Evolutionary conservation across 2,113 vertebrate genomes (phyloP), one percentile per base, ranked within the genome.

Genomic region (Podilymbus podiceps): DNA sequence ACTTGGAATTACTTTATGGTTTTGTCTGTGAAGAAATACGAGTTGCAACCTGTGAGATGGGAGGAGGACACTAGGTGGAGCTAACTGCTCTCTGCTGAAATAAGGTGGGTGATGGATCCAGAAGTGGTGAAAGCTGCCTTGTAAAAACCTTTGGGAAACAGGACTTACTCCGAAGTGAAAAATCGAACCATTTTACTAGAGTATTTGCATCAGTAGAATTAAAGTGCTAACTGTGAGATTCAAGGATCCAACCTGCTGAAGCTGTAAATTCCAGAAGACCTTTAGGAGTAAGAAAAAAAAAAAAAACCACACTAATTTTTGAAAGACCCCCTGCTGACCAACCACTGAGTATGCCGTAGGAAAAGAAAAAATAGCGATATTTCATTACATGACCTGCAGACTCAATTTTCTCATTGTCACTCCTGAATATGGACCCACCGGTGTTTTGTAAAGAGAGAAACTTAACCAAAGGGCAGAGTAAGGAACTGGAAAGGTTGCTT

Each of bases 1-100:
- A 30, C 20, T 9, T 42, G 30, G 62, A 24, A 14, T 52, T 19
- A 1, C 6, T 47, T 20, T 4, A 2, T 12, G 21, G 5, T 33
- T 72, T 53, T 44, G 17, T 10, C 15, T 22, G 42, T 16, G 28
- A 35, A 27, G 67, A 30, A 42, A 33, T 3, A 11, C 0, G 1
- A 33, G 13, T 1, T n/a, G 7, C 5, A 33, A 0, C 7, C 42
- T 4, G 7, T 12, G 21, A 20, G 49, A 15, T 23, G 59, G 62
- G 52, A 35, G 46, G 25, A 63, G 80, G 87, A 76, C 93, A 53
- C 86, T 75, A 96, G 95, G 19, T 79, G 96, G 96, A 81, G 95
- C 94, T 64, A 5, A 6, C 22, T 50, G 63, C 47, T 50, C 55
- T 50, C 46, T 40, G 63, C 83, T 59, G 60, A 21, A n/a, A 5